These are phyloP conservation scores for Pygoscelis antarcticus DNA, from an alignment of 2,113 vertebrate species.

Conservation along the genomic window DNA sequence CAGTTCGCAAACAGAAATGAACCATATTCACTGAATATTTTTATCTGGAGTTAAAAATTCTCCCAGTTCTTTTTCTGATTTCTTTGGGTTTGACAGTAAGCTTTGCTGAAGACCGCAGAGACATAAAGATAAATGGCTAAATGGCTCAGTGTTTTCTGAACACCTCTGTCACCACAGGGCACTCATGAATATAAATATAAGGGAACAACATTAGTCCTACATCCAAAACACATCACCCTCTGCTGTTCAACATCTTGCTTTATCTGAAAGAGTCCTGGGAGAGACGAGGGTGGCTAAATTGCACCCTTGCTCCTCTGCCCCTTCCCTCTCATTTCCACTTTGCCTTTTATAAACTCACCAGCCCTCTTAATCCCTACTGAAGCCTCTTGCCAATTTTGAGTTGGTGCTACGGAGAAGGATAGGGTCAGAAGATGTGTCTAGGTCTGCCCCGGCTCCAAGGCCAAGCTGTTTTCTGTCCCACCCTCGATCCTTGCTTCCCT, in stretches of 20 bases:
- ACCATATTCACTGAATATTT: not conserved
- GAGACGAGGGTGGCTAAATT: not conserved
- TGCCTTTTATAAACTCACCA: not conserved
- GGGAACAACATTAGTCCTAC: not conserved
- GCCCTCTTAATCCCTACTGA: not conserved
- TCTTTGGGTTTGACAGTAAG: not conserved
- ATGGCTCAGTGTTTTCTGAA: not conserved
- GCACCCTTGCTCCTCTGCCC: not conserved
- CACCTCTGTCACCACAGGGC: not conserved
- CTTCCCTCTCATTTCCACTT: not conserved
- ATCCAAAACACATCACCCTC: not conserved
- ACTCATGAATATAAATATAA: not conserved
- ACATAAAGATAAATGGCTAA: not conserved
- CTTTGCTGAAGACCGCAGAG: not conserved
- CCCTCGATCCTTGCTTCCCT: rapidly evolving
- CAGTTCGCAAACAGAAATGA: not conserved
- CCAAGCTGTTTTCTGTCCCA: not conserved
- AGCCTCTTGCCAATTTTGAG: not conserved
- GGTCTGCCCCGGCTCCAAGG: not conserved
- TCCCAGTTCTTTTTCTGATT: not conserved
- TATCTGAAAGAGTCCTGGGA: not conserved
- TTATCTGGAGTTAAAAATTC: not conserved
- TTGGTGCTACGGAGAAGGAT: not conserved
- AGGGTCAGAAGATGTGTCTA: not conserved
- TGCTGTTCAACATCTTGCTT: not conserved